phyloP scores from a whole-genome alignment of 2,888 invertebrate species.

The Coenonympha arcania region DNA sequence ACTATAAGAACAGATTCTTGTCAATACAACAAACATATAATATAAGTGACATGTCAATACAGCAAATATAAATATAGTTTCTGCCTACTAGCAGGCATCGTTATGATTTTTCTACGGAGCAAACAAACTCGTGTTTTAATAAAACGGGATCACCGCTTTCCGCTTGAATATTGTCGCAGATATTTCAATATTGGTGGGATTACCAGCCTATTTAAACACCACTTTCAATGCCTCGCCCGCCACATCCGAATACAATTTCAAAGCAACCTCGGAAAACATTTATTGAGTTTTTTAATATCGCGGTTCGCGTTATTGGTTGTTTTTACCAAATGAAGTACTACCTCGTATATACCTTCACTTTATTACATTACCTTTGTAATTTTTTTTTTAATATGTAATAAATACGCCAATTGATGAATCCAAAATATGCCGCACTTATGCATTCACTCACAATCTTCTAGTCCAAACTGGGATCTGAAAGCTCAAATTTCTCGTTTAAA shows the following conservation, averaged over 20 bases:
- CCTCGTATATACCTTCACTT: too few species aligned
- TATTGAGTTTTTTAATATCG: constrained; percentile 63
- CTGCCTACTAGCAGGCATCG: constrained; percentile 19
- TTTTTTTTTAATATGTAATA: too few species aligned
- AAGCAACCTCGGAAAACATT: constrained; percentile 52
- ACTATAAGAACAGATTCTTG: too few species aligned
- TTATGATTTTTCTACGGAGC: constrained; percentile 50
- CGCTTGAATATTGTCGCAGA: constrained; percentile 69
- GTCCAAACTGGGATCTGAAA: too few species aligned
- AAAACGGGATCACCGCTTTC: constrained; percentile 67
- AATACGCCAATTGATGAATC: too few species aligned
- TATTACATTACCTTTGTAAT: too few species aligned
- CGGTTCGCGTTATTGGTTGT: constrained; percentile 25
- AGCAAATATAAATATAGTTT: too few species aligned
- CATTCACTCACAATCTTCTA: too few species aligned
- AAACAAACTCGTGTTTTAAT: constrained; percentile 64
- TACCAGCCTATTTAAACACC: constrained; percentile 72
- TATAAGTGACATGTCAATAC: not conserved
- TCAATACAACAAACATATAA: too few species aligned
- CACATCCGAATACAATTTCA: constrained; percentile 67
- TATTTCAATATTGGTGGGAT: constrained; percentile 74
- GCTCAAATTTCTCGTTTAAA: too few species aligned
- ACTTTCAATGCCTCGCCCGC: constrained; percentile 58
- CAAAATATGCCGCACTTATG: too few species aligned
- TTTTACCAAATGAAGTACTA: too few species aligned